phyloP scores from a whole-genome alignment of 2,888 invertebrate genomes.

The Sesia bembeciformis region DNA sequence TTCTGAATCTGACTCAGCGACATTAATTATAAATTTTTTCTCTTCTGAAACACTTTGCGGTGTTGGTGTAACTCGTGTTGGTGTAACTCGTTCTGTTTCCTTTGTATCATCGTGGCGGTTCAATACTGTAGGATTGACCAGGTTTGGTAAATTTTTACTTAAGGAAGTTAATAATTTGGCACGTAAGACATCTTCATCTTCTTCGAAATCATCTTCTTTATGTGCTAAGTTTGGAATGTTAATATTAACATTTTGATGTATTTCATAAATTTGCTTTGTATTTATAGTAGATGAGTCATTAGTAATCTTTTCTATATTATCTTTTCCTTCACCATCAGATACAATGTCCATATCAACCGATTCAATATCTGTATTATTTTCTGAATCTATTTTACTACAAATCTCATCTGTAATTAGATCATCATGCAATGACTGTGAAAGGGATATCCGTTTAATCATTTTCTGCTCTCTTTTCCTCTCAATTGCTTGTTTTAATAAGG shows the following conservation, averaged over 20 bases:
- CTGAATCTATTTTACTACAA: constrained; percentile 27
- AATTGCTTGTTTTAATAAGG: constrained; percentile 77
- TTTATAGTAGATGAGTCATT: constrained; percentile 6
- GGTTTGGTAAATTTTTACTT: constrained; percentile 70
- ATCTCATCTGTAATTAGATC: constrained; percentile 26
- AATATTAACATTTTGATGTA: constrained; percentile 8
- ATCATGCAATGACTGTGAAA: constrained; percentile 46
- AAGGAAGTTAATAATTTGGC: constrained; percentile 75
- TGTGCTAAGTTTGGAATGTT: constrained; percentile 6
- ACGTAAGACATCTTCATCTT: constrained; percentile 76
- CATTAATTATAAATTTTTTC: constrained; percentile 58
- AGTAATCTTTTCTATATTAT: constrained; percentile 26
- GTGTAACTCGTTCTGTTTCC: constrained; percentile 8
- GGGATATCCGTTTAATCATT: constrained; percentile 42
- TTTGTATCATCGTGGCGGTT: constrained; percentile 16
- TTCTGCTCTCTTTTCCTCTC: constrained; percentile 70
- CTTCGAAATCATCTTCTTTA: constrained; percentile 61
- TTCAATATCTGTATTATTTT: constrained; percentile 63
- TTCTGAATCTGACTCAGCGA: constrained; percentile 64
- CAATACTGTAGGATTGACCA: constrained; percentile 26
- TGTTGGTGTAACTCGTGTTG: not conserved
- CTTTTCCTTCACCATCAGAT: constrained; percentile 55
- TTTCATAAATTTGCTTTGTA: constrained; percentile 9
- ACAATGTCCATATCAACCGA: constrained; percentile 71
- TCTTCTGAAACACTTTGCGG: constrained; percentile 25